phyloP scores from a whole-genome alignment of 2,113 vertebrate species.

The Bubo blakistoni region DNA sequence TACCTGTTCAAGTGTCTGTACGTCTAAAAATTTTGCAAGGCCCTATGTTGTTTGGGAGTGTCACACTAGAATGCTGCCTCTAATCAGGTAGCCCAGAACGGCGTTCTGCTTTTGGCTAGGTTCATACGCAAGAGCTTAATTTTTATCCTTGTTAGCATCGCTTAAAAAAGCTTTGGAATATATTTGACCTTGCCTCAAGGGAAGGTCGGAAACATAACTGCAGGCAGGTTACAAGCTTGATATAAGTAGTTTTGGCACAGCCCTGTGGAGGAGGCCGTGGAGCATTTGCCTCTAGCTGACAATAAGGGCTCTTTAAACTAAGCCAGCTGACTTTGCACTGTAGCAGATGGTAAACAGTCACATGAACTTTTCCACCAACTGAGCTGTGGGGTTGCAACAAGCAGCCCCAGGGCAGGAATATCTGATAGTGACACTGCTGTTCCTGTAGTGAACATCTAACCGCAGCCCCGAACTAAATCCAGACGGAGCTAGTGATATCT shows the following conservation, averaged over 20 bases:
- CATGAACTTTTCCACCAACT: slow-evolving; percentile 38
- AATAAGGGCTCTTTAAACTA: neutral
- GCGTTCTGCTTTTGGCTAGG: neutral
- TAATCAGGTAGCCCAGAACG: neutral
- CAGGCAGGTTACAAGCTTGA: neutral
- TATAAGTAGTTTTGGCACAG: neutral
- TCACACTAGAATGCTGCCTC: neutral
- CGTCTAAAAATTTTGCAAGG: neutral
- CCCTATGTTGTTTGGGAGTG: neutral
- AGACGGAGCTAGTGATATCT: neutral
- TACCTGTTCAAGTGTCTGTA: neutral
- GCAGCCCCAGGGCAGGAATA: slow-evolving; percentile 33
- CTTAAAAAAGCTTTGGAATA: neutral
- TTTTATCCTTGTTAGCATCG: neutral
- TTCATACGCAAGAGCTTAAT: neutral
- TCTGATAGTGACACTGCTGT: neutral
- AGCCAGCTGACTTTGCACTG: slow-evolving; percentile 6
- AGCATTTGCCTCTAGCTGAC: neutral
- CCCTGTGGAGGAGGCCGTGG: neutral
- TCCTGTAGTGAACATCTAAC: neutral
- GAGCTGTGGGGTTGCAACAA: slow-evolving; percentile 18
- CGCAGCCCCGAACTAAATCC: neutral
- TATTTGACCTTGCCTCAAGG: neutral
- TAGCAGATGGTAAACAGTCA: slow-evolving; percentile 43
- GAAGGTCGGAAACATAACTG: neutral